Evolutionary conservation across 2,797 vertebrate genomes (phyloP).

Genomic region (Manis crassicaudata): DNA sequence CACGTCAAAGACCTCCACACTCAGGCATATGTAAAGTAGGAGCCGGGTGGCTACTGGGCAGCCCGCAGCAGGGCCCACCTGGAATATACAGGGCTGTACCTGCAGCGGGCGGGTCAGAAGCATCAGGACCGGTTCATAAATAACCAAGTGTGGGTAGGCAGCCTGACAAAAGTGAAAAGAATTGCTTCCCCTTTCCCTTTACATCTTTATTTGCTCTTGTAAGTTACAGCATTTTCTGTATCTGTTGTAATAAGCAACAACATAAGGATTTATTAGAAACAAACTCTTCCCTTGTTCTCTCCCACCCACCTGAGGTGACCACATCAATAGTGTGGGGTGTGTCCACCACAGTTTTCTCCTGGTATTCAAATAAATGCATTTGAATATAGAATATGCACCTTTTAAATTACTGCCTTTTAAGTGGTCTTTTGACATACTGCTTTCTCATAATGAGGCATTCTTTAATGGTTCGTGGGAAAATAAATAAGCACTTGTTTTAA

Average conservation of each 20-base stretch:
- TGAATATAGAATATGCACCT: not conserved
- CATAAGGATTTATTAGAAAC: not conserved
- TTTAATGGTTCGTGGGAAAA: not conserved
- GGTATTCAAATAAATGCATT: not conserved
- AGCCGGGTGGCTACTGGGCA: accelerated
- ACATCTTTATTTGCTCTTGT: not conserved
- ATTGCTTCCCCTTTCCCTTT: not conserved
- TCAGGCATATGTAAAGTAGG: not conserved
- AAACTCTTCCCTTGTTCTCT: not conserved
- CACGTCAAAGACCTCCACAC: not conserved
- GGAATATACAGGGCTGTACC: not conserved
- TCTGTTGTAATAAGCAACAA: not conserved
- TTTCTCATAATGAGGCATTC: not conserved
- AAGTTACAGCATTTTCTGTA: not conserved
- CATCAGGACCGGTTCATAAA: not conserved
- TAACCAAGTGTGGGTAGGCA: not conserved
- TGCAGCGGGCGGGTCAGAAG: not conserved
- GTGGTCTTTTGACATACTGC: not conserved
- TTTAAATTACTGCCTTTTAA: not conserved
- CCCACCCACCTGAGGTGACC: not conserved
- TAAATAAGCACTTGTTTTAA: constrained; percentile 7
- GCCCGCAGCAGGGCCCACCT: accelerated
- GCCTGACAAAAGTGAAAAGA: not conserved
- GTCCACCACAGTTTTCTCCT: not conserved
- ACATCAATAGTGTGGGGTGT: not conserved